These are phyloP conservation scores for Scalopus aquaticus DNA, from an alignment of 2,113 vertebrate genomes.

Conservation along the genomic window DNA sequence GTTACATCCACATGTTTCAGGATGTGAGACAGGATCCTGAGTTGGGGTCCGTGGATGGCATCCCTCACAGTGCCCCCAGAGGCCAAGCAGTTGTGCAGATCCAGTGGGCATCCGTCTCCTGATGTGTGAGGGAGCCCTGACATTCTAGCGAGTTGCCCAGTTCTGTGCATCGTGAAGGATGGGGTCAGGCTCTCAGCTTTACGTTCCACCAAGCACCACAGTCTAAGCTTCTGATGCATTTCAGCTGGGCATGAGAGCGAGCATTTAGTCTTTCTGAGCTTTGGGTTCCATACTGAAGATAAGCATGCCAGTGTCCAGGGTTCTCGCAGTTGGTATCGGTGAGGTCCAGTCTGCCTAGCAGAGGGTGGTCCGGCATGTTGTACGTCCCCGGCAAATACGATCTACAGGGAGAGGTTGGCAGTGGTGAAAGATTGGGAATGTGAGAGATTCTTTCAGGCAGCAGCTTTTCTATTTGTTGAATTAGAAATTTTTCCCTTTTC, in stretches of 20 bases:
- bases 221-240: background rate
- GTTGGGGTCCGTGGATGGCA: background rate
- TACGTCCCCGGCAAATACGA: background rate
- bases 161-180: background rate
- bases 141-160: background rate
- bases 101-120: background rate
- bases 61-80: background rate
- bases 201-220: background rate
- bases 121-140: background rate
- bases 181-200: background rate
- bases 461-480: background rate
- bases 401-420: background rate
- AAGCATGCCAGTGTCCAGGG: background rate
- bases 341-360: background rate
- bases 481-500: constrained; percentile 3
- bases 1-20: background rate
- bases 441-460: constrained; percentile 4
- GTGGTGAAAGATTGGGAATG: background rate
- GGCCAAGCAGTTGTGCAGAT: background rate
- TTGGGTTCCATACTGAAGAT: background rate
- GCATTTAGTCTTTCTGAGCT: background rate
- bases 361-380: too few species aligned
- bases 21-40: background rate
- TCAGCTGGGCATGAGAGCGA: background rate
- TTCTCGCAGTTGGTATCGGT: background rate